Percentiles rank a stretch among this genome's conserved stretches.
Evolutionary conservation across 2,113 vertebrate species (phyloP).

Genomic region (Upupa epops): DNA sequence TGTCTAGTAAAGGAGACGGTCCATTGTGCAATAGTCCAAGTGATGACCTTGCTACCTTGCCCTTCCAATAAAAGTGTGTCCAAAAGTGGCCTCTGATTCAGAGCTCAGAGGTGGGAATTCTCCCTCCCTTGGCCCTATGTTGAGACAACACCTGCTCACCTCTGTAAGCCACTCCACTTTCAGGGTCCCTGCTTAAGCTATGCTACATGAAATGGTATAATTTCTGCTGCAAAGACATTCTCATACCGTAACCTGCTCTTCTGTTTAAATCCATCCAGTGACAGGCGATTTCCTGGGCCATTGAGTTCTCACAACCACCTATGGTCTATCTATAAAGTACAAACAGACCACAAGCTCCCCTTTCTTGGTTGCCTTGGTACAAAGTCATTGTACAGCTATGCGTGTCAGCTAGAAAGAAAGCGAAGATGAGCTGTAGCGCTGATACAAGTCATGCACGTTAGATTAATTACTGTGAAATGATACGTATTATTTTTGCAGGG

Average conservation of each 20-base stretch:
- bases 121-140: background rate
- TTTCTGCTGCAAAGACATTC: background rate
- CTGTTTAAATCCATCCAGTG: background rate
- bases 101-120: background rate
- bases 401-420: background rate
- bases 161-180: background rate
- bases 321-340: fast-evolving
- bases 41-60: background rate
- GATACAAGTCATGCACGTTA: background rate
- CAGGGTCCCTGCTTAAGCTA: background rate
- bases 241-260: too few species aligned
- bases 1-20: background rate
- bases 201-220: background rate
- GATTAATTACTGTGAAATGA: background rate
- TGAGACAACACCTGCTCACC: background rate
- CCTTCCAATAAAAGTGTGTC: background rate
- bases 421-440: background rate
- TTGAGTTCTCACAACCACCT: background rate
- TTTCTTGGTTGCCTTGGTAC: background rate
- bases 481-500: background rate
- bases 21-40: background rate
- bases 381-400: background rate
- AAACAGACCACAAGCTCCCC: fast-evolving
- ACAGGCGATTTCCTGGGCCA: background rate
- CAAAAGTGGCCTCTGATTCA: background rate